phyloP scores from a whole-genome alignment of 2,797 vertebrate species.

The Loris lydekkerianus region DNA sequence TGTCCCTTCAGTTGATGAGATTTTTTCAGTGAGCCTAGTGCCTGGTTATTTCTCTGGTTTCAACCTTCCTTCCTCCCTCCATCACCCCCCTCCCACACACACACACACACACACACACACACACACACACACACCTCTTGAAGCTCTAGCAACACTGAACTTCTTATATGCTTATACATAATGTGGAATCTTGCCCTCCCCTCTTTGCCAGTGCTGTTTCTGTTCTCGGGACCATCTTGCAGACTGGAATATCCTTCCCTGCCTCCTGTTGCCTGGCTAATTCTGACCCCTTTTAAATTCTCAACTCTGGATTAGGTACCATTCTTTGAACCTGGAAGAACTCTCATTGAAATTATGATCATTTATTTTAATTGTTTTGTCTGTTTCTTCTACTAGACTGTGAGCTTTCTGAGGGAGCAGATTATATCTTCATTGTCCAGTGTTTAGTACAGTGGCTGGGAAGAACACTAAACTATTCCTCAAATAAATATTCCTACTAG shows the following conservation, averaged over 20 bases:
- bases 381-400: not conserved
- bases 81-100: too few relatives aligned
- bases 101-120: too few relatives aligned
- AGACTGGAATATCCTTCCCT: slow-evolving; percentile 73
- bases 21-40: slow-evolving; percentile 54
- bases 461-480: slow-evolving; percentile 49
- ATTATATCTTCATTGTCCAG: not conserved
- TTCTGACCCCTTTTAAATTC: slow-evolving; percentile 66
- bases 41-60: slow-evolving; percentile 45
- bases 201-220: slow-evolving; percentile 74
- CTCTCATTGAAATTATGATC: not conserved
- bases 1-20: slow-evolving; percentile 33
- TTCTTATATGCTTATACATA: slow-evolving; percentile 77
- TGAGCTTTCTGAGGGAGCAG: slow-evolving; percentile 21
- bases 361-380: slow-evolving; percentile 60
- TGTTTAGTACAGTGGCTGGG: slow-evolving; percentile 15
- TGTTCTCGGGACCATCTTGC: slow-evolving; percentile 71
- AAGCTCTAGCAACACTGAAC: slow-evolving; percentile 63
- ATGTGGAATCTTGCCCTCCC: slow-evolving; percentile 64
- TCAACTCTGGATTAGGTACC: slow-evolving; percentile 31
- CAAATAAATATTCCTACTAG: not conserved
- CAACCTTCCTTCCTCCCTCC: not conserved
- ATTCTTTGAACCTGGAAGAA: slow-evolving; percentile 56
- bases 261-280: slow-evolving; percentile 66
- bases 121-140: not conserved